These are phyloP conservation scores for Drosophila putrida DNA, from an alignment of 2,888 invertebrate genomes.

Conservation along the genomic window DNA sequence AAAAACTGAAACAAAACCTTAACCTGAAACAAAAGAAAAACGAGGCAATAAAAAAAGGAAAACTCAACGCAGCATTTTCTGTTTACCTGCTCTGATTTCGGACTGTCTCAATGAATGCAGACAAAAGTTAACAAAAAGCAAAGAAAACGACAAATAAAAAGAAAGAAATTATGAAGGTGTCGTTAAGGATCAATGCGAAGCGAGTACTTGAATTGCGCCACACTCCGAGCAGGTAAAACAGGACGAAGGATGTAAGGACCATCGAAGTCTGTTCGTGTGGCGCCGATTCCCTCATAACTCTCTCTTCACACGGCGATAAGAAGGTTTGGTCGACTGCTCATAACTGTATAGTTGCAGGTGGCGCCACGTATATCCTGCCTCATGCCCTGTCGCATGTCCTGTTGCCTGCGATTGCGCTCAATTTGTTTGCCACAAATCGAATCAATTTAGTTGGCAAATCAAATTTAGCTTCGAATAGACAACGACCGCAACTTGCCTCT, in stretches of 20 bases:
- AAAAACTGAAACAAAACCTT: slow-evolving; percentile 11
- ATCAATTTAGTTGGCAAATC: slow-evolving; percentile 54
- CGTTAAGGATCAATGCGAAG: slow-evolving; percentile 15
- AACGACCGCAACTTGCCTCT: slow-evolving; percentile 39
- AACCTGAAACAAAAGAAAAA: slow-evolving; percentile 34
- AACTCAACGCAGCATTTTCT: slow-evolving; percentile 17
- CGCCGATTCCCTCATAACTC: slow-evolving; percentile 72
- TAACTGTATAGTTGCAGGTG: slow-evolving; percentile 37
- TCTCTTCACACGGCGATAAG: slow-evolving; percentile 46
- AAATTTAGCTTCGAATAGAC: slow-evolving; percentile 47
- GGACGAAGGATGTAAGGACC: slow-evolving; percentile 7
- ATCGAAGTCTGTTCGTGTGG: slow-evolving; percentile 58
- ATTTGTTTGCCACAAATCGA: slow-evolving; percentile 37
- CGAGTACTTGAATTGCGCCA: slow-evolving; percentile 35
- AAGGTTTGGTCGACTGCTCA: neutral
- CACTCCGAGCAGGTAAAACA: slow-evolving; percentile 38
- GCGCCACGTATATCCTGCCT: slow-evolving; percentile 58
- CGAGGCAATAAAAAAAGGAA: slow-evolving; percentile 15
- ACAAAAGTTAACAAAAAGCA: slow-evolving; percentile 44
- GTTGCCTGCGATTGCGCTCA: slow-evolving; percentile 18
- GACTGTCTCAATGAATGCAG: slow-evolving; percentile 62
- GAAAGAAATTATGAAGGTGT: slow-evolving; percentile 39
- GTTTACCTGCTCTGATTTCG: slow-evolving; percentile 63
- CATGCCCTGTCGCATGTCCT: slow-evolving; percentile 52
- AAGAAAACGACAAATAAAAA: neutral